A percentile compares a stretch with the other conserved stretches of the same genome.
phyloP scores from a whole-genome alignment of 2,113 vertebrate species.

The Prietella phreatophila region DNA sequence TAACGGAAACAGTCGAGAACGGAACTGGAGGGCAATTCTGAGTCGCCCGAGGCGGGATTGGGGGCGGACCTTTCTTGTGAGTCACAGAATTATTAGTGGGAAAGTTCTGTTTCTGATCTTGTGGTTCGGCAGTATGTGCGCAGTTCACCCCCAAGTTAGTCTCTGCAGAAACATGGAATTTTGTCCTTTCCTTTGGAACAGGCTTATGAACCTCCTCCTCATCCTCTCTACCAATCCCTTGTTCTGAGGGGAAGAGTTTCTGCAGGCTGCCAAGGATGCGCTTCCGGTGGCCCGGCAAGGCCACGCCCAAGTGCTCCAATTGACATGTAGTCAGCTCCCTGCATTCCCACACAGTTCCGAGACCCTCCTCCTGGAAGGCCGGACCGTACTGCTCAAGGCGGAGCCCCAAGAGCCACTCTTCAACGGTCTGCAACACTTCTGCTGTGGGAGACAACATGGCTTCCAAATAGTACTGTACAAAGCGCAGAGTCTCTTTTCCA shows the following conservation, averaged over 20 bases:
- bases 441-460: slow-evolving; percentile 60
- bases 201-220: slow-evolving; percentile 56
- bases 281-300: slow-evolving; percentile 82
- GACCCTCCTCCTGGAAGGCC: slow-evolving; percentile 69
- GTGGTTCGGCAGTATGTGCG: neutral
- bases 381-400: slow-evolving; percentile 85
- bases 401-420: slow-evolving; percentile 78
- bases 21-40: slow-evolving; percentile 75
- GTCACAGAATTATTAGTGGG: neutral
- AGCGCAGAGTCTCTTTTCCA: slow-evolving; percentile 18
- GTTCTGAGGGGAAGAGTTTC: slow-evolving; percentile 62
- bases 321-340: slow-evolving; percentile 67
- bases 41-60: slow-evolving; percentile 82
- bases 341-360: slow-evolving; percentile 73
- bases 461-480: neutral
- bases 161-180: slow-evolving; percentile 61
- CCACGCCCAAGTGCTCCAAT: slow-evolving; percentile 78
- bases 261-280: slow-evolving; percentile 83
- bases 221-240: neutral
- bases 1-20: slow-evolving; percentile 55
- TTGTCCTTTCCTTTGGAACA: slow-evolving; percentile 77
- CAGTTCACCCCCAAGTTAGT: neutral
- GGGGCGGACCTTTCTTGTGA: slow-evolving; percentile 62
- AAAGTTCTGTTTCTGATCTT: neutral
- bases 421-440: slow-evolving; percentile 60